Evolutionary conservation across 1,140 invertebrate genomes (phyloP).

Genomic region (Homalodisca vitripennis): DNA sequence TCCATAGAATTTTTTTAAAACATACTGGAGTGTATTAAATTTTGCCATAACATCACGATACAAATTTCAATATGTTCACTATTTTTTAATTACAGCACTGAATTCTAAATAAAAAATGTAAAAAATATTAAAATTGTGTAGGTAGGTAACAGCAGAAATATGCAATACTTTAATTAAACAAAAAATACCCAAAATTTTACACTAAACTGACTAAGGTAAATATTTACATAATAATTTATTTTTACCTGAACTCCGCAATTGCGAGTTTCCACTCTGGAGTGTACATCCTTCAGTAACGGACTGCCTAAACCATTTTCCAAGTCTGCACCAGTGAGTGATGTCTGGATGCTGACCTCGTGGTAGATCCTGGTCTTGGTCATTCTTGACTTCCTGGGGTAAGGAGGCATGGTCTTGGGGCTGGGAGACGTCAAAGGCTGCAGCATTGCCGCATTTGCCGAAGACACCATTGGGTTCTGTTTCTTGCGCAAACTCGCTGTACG

Average conservation of each 20-base stretch:
- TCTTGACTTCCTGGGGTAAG: constrained; percentile 49
- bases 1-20: too few species aligned
- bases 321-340: constrained; percentile 66
- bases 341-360: constrained; percentile 73
- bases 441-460: constrained; percentile 47
- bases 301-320: constrained; percentile 68
- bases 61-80: too few species aligned
- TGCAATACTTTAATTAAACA: too few species aligned
- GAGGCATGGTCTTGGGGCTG: constrained; percentile 55
- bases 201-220: too few species aligned
- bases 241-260: constrained; percentile 38
- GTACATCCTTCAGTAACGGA: constrained; percentile 40
- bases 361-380: constrained; percentile 70
- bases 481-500: constrained; percentile 43
- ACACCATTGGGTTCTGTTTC: constrained; percentile 42
- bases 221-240: too few species aligned
- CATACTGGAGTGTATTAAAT: too few species aligned
- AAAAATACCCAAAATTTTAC: too few species aligned
- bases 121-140: too few species aligned
- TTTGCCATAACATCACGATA: too few species aligned
- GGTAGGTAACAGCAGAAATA: too few species aligned
- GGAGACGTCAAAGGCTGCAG: constrained; percentile 39
- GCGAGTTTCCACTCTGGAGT: constrained; percentile 36
- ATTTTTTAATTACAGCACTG: too few species aligned
- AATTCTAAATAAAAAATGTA: too few species aligned